These are phyloP conservation scores for Candoia aspera DNA, from an alignment of 2,113 vertebrate species.

Conservation along the genomic window DNA sequence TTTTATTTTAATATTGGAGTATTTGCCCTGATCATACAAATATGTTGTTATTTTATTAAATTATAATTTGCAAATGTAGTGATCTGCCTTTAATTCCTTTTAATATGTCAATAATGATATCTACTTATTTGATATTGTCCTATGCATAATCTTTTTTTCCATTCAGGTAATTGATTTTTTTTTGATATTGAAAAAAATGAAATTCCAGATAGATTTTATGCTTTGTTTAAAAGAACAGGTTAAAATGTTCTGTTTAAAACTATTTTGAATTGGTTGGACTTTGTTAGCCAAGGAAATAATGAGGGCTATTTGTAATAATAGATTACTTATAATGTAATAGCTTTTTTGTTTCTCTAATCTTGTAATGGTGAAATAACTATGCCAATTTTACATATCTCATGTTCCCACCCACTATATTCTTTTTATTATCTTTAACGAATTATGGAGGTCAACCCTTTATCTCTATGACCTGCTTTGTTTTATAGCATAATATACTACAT, in stretches of 20 bases:
- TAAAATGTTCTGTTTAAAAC: constrained; percentile 57
- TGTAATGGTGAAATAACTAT: neutral
- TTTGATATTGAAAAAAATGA: constrained; percentile 42
- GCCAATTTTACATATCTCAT: neutral
- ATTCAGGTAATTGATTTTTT: constrained; percentile 49
- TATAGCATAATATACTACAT: neutral
- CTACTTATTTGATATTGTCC: constrained; percentile 1
- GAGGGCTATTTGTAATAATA: constrained; percentile 41
- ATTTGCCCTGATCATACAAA: constrained; percentile 64
- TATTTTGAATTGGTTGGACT: constrained; percentile 53
- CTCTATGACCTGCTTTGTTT: neutral
- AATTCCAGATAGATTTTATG: constrained; percentile 59
- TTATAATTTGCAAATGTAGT: constrained; percentile 55
- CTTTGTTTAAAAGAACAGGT: constrained; percentile 46
- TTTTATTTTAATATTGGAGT: constrained; percentile 45
- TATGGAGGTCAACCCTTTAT: neutral
- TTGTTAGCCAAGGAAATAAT: constrained; percentile 54
- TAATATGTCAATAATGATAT: constrained; percentile 53
- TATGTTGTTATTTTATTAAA: constrained; percentile 56
- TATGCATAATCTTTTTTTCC: constrained; percentile 19
- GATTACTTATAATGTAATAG: constrained; percentile 38
- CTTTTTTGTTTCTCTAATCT: constrained; percentile 24
- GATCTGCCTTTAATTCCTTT: constrained; percentile 58
- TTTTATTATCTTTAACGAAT: constrained; percentile 6
- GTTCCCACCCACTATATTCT: neutral